A percentile compares a stretch with the other conserved stretches of the same genome.
phyloP scores from a whole-genome alignment of 2,113 vertebrate species.

The Brachionichthys hirsutus region DNA sequence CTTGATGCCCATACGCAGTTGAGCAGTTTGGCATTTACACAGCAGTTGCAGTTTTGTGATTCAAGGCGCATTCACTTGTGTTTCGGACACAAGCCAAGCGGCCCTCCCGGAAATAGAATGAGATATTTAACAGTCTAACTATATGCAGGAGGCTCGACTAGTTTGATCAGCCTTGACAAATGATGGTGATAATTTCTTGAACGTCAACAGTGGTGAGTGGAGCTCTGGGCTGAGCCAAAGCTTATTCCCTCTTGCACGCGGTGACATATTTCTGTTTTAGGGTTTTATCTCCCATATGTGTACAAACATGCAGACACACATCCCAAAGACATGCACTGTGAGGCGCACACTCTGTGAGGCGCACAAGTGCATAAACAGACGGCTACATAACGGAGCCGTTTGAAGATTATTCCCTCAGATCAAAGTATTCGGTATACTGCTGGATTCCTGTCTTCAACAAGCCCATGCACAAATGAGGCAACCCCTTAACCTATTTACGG shows the following conservation, averaged over 20 bases:
- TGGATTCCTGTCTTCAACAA: slow-evolving; percentile 61
- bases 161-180: slow-evolving; percentile 56
- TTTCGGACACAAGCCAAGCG: slow-evolving; percentile 23
- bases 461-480: slow-evolving; percentile 62
- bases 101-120: no score
- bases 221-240: slow-evolving; percentile 25
- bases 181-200: slow-evolving; percentile 54
- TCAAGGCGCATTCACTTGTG: not conserved
- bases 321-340: no score
- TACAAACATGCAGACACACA: slow-evolving; percentile 6
- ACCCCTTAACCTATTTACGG: slow-evolving; percentile 59
- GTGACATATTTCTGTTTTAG: slow-evolving; percentile 31
- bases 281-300: slow-evolving; percentile 30
- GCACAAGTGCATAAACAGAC: slow-evolving; percentile 42
- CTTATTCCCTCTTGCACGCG: slow-evolving; percentile 17
- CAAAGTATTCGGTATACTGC: slow-evolving; percentile 62
- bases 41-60: not conserved
- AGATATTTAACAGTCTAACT: slow-evolving; percentile 43
- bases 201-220: slow-evolving; percentile 54
- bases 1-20: not conserved
- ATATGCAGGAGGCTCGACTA: slow-evolving; percentile 33
- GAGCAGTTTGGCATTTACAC: not conserved
- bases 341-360: no score
- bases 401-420: slow-evolving; percentile 70
- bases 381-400: slow-evolving; percentile 63